Evolutionary conservation across 2,113 vertebrate genomes (phyloP).

Genomic region (Toxotes chatareus): DNA sequence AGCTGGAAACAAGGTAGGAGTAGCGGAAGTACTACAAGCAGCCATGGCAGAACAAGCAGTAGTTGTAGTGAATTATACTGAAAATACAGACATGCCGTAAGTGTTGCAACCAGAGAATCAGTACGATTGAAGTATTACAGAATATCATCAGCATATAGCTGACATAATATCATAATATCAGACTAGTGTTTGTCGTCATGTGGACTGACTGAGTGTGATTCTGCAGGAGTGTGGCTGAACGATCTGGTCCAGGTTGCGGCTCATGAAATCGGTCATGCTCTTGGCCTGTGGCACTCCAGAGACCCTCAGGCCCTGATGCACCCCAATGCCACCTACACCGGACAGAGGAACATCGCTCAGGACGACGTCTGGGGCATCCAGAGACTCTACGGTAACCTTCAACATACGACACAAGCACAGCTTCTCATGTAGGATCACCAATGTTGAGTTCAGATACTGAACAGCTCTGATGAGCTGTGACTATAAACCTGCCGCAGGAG

Average conservation of each 20-base stretch:
- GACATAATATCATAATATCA: no score
- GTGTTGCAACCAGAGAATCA: no score
- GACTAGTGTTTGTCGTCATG: background rate
- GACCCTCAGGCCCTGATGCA: constrained; percentile 86
- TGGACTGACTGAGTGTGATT: background rate
- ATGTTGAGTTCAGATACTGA: no score
- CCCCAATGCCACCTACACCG: constrained; percentile 87
- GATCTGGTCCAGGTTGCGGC: constrained; percentile 89
- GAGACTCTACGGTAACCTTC: constrained; percentile 83
- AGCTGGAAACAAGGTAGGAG: constrained; percentile 89
- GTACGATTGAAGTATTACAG: no score
- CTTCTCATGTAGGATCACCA: background rate
- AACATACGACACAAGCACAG: no score
- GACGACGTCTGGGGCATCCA: constrained; percentile 89
- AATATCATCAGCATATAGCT: no score
- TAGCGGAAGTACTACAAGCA: background rate
- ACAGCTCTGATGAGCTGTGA: no score
- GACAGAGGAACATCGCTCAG: constrained; percentile 84
- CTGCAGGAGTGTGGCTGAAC: constrained; percentile 87
- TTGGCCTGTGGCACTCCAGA: constrained; percentile 88
- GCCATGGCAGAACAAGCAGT: background rate
- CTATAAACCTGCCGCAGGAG: no score
- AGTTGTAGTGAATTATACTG: background rate
- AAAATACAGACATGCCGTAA: no score
- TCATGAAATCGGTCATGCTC: constrained; percentile 88